phyloP scores from a whole-genome alignment of 1,140 invertebrate genomes.

The Phenacoccus solenopsis region DNA sequence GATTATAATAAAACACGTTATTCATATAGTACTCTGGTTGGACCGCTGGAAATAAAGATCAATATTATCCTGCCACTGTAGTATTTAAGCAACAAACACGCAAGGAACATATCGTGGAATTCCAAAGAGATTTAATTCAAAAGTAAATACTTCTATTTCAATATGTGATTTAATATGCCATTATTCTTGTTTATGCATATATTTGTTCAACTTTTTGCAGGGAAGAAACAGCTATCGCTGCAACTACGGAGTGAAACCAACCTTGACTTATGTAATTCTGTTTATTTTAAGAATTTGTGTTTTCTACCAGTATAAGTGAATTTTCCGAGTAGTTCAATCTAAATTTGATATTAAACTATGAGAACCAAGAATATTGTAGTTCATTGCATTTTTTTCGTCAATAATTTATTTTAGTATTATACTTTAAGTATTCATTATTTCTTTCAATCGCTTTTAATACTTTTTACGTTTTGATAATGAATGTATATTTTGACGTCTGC shows the following conservation, averaged over 20 bases:
- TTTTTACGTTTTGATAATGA: not conserved
- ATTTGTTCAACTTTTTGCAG: not conserved
- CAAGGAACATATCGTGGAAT: constrained; percentile 40
- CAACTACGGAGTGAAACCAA: not conserved
- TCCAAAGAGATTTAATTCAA: constrained; percentile 33
- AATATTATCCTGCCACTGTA: constrained; percentile 44
- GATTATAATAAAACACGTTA: not conserved
- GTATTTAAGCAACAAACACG: constrained; percentile 39
- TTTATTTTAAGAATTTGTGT: not conserved
- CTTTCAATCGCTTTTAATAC: not conserved
- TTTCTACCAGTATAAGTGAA: not conserved
- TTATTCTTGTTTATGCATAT: not conserved
- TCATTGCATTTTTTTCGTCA: not conserved
- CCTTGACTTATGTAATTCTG: not conserved
- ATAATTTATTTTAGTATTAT: not conserved
- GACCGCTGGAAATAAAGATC: constrained; percentile 50
- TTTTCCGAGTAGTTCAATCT: not conserved
- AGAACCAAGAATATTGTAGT: not conserved
- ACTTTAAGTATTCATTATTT: not conserved
- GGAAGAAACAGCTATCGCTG: constrained; percentile 8
- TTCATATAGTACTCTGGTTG: constrained; percentile 51
- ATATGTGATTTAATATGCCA: not conserved
- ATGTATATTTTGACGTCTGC: not conserved
- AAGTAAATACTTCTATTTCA: constrained; percentile 22
- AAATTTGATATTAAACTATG: not conserved